Base-by-base conservation (phyloP, 2,797 vertebrate species). In the Diplodus sargus region DNA sequence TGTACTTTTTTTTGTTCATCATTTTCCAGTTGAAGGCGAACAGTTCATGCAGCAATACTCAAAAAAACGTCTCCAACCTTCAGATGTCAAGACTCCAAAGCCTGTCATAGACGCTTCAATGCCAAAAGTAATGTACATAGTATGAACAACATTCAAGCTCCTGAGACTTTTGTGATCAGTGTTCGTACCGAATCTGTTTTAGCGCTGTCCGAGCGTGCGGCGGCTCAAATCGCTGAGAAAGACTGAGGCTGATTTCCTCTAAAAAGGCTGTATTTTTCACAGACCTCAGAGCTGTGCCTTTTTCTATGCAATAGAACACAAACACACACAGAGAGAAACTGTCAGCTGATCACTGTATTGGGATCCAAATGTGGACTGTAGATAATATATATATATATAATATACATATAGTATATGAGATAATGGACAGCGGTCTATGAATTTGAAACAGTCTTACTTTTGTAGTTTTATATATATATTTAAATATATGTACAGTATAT, bases 221-320 rank as follows among this genome's bases (percentile, higher is more conserved):
- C 34, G 69, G 82, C 25, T 69, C 23, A 0, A 67, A 12, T 52
- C 67, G n/a, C 63, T 59, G 13, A 51, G 65, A 69, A n/a, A 54
- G 88, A 86, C 82, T 65, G 43, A 84, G 79, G 81, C 82, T 49
- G 79, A 83, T 64, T 86, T 82, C 82, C 78, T 89, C 82, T 82
- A 84, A 74, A 71, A 89, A 91, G 93, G 92, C 92, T 93, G 92
- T 92, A 90, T 94, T 93, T 92, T 96, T 94, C 95, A 95, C 96
- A 97, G 96, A 97, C 96, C 96, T 97, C 95, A 95, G 97, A 97
- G 96, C 97, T 98, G 98, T 99, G 97, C 98, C 98, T 99, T 99
- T 93, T 98, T 97, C 98, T 99, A 99, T 99, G 98, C 97, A 99
- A 99, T 97, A 96, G 95, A 97, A 96, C 96, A 90, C 79, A 90